Conservation (phyloP, 2,797 vertebrate species). For the Gymnopithys bicolor region DNA sequence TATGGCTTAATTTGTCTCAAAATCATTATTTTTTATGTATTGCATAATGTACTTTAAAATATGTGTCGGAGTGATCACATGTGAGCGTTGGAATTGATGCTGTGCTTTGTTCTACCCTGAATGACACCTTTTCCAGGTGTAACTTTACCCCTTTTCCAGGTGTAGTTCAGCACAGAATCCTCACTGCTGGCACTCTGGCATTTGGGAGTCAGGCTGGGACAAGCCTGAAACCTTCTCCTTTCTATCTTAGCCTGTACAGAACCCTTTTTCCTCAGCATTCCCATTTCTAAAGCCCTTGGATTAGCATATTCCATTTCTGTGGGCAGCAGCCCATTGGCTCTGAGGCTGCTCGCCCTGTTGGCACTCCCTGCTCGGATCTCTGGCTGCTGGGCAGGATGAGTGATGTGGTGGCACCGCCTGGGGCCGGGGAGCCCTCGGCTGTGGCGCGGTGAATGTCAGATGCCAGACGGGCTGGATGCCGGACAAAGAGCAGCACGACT, state of each 20-base stretch:
- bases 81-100: constrained; percentile 20
- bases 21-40: constrained; percentile 81
- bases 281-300: background rate
- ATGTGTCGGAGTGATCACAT: constrained; percentile 49
- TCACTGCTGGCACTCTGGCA: background rate
- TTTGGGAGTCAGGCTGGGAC: constrained; percentile 49
- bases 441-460: constrained; percentile 68
- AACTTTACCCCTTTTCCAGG: background rate
- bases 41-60: constrained; percentile 68
- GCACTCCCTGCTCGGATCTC: background rate
- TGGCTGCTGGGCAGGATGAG: constrained; percentile 4
- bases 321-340: background rate
- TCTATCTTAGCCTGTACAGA: background rate
- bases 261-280: background rate
- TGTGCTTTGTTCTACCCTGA: background rate
- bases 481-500: constrained; percentile 43
- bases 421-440: background rate
- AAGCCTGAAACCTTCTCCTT: background rate
- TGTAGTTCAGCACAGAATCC: background rate
- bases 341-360: background rate
- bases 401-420: background rate
- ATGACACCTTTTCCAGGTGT: constrained; percentile 10
- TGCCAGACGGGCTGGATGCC: constrained; percentile 50
- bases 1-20: constrained; percentile 80
- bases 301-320: background rate